These are phyloP conservation scores for Ceyx melanurus DNA, from an alignment of 2,113 vertebrate species.

Conservation along the genomic window DNA sequence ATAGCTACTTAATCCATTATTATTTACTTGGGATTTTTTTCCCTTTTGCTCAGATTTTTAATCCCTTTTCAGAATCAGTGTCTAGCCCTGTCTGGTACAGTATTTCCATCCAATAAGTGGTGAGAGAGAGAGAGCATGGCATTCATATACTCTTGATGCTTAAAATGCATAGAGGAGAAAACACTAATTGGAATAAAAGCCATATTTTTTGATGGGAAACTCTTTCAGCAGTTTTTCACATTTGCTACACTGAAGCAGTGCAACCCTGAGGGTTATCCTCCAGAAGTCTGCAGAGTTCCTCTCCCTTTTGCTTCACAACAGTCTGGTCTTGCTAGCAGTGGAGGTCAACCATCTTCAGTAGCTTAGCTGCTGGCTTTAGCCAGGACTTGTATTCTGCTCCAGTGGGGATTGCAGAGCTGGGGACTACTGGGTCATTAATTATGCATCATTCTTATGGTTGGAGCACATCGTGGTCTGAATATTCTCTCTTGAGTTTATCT, in stretches of 20 bases:
- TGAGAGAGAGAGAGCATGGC: neutral
- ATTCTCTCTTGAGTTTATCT: neutral
- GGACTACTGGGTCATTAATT: neutral
- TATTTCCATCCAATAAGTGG: neutral
- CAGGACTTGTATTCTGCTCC: neutral
- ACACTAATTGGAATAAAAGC: neutral
- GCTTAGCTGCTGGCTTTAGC: neutral
- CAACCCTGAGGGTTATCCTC: neutral
- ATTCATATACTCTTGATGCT: neutral
- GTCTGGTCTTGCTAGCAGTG: neutral
- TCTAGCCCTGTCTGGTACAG: neutral
- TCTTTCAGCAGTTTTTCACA: neutral
- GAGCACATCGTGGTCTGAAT: neutral
- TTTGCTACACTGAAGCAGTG: neutral
- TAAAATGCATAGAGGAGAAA: neutral
- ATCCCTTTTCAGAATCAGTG: neutral
- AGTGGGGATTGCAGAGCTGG: neutral
- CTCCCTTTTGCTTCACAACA: neutral
- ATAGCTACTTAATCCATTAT: neutral
- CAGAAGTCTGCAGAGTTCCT: neutral
- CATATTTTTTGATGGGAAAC: neutral
- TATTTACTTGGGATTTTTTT: neutral
- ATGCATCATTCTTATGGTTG: neutral
- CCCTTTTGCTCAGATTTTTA: neutral
- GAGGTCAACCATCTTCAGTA: neutral